phyloP scores from a whole-genome alignment of 2,797 vertebrate species.

The Sebastes vulpes region DNA sequence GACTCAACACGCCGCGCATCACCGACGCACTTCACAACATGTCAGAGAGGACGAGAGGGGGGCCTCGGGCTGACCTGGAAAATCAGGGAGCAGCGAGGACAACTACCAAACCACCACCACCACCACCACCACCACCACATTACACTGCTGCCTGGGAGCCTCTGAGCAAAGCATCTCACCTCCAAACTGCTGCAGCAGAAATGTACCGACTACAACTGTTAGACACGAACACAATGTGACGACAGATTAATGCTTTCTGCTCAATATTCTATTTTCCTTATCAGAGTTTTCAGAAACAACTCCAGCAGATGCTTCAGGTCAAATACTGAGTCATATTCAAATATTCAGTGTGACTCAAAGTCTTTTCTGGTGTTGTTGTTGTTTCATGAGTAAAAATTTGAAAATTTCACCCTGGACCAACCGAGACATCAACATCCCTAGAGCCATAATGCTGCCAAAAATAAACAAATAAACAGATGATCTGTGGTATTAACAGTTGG shows the following conservation, averaged over 20 bases:
- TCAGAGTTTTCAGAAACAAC: background rate
- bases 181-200: background rate
- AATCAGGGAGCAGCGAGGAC: background rate
- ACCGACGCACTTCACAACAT: conserved; percentile 28
- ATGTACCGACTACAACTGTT: background rate
- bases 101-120: background rate
- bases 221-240: too few species aligned
- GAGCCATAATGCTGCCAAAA: background rate
- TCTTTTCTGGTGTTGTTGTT: background rate
- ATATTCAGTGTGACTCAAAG: background rate
- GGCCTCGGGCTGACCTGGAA: conserved; percentile 11
- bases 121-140: background rate
- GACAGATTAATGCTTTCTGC: background rate
- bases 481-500: background rate
- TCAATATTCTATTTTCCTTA: background rate
- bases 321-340: background rate
- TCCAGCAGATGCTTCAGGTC: background rate
- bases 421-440: background rate
- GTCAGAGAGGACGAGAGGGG: conserved; percentile 8
- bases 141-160: background rate
- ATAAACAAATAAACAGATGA: background rate
- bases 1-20: conserved; percentile 36
- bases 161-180: background rate
- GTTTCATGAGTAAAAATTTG: background rate
- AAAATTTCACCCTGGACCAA: background rate